phyloP scores from a whole-genome alignment of 2,888 invertebrate genomes.

The Drosophila cracens region DNA sequence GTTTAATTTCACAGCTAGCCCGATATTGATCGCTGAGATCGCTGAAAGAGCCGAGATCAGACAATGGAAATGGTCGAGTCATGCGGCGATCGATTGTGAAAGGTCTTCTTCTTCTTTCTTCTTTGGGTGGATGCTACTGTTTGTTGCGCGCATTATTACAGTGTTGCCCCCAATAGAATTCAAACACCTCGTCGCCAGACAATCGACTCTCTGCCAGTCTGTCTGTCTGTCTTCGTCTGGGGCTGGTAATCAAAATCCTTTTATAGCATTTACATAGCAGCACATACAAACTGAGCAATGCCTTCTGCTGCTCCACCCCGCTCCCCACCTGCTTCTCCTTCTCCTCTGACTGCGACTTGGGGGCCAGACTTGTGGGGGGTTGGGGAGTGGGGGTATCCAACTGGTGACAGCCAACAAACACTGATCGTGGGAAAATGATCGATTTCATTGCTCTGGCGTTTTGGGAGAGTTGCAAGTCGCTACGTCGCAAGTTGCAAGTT shows the following conservation, averaged over 20 bases:
- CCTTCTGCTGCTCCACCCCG: constrained; percentile 33
- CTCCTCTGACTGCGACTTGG: constrained; percentile 6
- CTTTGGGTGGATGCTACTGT: constrained; percentile 22
- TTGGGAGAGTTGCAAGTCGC: constrained; percentile 55
- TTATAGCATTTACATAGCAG: constrained; percentile 81
- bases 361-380: not conserved
- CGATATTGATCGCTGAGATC: constrained; percentile 61
- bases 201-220: constrained; percentile 15
- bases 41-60: constrained; percentile 5
- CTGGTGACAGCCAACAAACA: constrained; percentile 67
- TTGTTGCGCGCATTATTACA: constrained; percentile 39
- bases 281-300: constrained; percentile 79
- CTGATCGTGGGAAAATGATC: constrained; percentile 84
- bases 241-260: constrained; percentile 79
- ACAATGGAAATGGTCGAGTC: constrained; percentile 59
- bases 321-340: constrained; percentile 34
- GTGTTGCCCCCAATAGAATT: constrained; percentile 72
- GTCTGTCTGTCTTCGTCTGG: constrained; percentile 15
- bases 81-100: constrained; percentile 57
- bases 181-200: constrained; percentile 69
- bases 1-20: constrained; percentile 58
- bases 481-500: constrained; percentile 25
- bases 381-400: not conserved
- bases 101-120: constrained; percentile 20
- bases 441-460: constrained; percentile 79